A percentile compares a stretch with the other conserved stretches of the same genome.
phyloP scores from a whole-genome alignment of 2,888 invertebrate genomes.

The Clostera curtula region DNA sequence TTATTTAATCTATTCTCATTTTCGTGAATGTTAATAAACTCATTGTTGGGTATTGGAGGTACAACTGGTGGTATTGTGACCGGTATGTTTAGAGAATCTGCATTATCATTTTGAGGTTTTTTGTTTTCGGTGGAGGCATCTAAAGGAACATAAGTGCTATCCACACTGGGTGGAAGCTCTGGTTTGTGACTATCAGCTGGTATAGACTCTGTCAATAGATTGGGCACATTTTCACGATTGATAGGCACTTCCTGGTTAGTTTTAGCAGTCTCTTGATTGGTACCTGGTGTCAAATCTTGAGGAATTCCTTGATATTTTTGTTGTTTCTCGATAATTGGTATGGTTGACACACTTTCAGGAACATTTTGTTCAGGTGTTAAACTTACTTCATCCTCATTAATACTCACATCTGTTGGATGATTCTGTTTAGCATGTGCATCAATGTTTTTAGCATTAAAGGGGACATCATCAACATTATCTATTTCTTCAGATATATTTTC shows the following conservation, averaged over 20 bases:
- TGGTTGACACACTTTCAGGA: conserved; percentile 4
- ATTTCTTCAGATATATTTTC: conserved; percentile 5
- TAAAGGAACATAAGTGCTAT: too few species aligned
- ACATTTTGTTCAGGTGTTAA: conserved; percentile 2
- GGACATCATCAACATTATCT: conserved; percentile 5
- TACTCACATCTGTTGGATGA: conserved; percentile 2
- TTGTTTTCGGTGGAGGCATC: background rate
- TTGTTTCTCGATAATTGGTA: conserved; percentile 7
- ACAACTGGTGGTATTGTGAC: conserved; percentile 11
- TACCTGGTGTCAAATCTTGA: too few species aligned
- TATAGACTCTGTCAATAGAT: too few species aligned
- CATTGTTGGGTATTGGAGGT: conserved; percentile 7
- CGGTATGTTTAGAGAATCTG: background rate
- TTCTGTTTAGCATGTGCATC: background rate
- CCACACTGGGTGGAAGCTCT: too few species aligned
- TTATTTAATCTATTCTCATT: conserved; percentile 8
- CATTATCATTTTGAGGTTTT: background rate
- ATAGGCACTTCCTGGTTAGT: too few species aligned
- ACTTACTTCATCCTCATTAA: conserved; percentile 1
- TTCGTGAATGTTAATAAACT: conserved; percentile 3
- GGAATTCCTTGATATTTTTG: conserved; percentile 19
- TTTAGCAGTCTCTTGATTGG: too few species aligned
- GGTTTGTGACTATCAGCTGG: too few species aligned
- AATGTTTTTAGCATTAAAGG: conserved; percentile 1
- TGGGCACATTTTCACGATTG: too few species aligned